Evolutionary conservation across 2,797 vertebrate species (phyloP).

Genomic region (Platyrinchus mystaceus): DNA sequence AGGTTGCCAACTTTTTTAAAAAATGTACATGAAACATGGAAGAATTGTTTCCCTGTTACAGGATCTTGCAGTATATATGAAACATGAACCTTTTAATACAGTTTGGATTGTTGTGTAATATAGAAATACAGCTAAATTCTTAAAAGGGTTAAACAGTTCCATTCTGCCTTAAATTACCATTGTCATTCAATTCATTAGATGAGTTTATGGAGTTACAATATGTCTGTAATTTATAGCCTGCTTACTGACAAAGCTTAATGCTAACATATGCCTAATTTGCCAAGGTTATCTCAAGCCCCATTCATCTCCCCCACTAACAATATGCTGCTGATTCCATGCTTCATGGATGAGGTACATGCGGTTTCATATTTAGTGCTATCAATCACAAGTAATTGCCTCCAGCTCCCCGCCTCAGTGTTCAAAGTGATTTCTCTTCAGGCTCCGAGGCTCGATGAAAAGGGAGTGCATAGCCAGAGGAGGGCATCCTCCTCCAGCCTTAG

Average conservation of each 20-base stretch:
- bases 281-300: constrained; percentile 80
- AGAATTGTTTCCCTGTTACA: neutral
- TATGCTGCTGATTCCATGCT: constrained; percentile 73
- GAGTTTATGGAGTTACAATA: constrained; percentile 79
- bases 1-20: neutral
- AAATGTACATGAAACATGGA: neutral
- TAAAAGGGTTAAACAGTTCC: constrained; percentile 70
- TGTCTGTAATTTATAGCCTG: constrained; percentile 81
- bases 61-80: neutral
- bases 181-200: constrained; percentile 77
- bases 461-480: constrained; percentile 66
- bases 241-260: constrained; percentile 77
- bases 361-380: constrained; percentile 82
- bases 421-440: constrained; percentile 72
- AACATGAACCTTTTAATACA: constrained; percentile 8
- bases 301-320: constrained; percentile 80
- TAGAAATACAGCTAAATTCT: constrained; percentile 66
- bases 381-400: constrained; percentile 82
- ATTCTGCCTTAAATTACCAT: constrained; percentile 72
- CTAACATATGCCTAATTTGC: constrained; percentile 82
- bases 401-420: constrained; percentile 72
- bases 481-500: constrained; percentile 67
- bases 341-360: constrained; percentile 72
- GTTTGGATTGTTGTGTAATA: constrained; percentile 32
- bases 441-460: constrained; percentile 55